Evolutionary conservation across 2,888 invertebrate species (phyloP).

Genomic region (Sinotaia quadrata): DNA sequence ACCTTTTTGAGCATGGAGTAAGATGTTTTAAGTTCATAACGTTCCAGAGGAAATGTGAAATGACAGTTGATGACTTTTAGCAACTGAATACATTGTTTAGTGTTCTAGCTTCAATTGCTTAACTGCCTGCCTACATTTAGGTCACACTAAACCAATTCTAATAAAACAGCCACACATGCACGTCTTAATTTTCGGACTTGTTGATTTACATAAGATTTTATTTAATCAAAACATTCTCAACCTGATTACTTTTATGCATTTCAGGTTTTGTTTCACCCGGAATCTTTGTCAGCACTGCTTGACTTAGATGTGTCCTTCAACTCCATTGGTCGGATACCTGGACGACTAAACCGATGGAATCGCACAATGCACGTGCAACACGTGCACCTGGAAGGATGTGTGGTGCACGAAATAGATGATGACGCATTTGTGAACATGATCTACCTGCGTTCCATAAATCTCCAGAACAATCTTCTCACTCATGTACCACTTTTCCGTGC

Average conservation of each 20-base stretch:
- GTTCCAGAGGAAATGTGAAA: too few species aligned
- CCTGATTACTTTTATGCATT: background rate
- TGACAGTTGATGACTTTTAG: too few species aligned
- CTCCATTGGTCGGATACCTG: slow-evolving; percentile 14
- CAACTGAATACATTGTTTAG: too few species aligned
- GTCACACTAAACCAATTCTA: too few species aligned
- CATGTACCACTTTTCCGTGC: slow-evolving; percentile 11
- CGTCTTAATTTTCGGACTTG: too few species aligned
- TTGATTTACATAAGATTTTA: too few species aligned
- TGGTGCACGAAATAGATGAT: background rate
- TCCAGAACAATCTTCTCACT: slow-evolving; percentile 15
- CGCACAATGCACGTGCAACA: slow-evolving; percentile 16
- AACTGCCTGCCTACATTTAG: too few species aligned
- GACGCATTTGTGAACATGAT: slow-evolving; percentile 17
- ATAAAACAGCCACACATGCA: too few species aligned
- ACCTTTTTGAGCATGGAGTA: too few species aligned
- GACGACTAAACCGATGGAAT: slow-evolving; percentile 16
- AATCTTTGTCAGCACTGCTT: slow-evolving; percentile 1
- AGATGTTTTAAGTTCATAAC: too few species aligned
- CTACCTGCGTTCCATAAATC: slow-evolving; percentile 23
- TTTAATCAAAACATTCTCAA: background rate
- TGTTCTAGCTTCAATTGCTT: too few species aligned
- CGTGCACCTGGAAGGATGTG: slow-evolving; percentile 13
- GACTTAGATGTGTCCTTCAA: slow-evolving; percentile 24
- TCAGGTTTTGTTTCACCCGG: slow-evolving; percentile 10